Conservation (phyloP, 2,888 invertebrate species). For the Ophion costatus region DNA sequence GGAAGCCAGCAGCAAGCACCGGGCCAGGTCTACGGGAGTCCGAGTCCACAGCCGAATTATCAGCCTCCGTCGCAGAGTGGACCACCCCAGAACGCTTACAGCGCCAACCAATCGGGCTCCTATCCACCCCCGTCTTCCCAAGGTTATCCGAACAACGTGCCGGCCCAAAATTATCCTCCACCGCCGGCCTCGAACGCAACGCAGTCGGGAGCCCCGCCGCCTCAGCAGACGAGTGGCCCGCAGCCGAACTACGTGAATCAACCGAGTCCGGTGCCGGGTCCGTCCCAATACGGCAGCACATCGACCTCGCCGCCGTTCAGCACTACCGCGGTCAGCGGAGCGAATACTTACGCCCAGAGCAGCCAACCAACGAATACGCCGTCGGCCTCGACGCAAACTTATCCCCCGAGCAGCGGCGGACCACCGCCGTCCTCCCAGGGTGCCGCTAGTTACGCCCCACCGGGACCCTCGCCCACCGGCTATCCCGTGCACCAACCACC, state of each 20-base stretch:
- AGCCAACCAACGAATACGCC: slow-evolving; percentile 82
- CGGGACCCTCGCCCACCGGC: slow-evolving; percentile 87
- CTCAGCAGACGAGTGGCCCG: slow-evolving; percentile 84
- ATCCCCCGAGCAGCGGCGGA: slow-evolving; percentile 85
- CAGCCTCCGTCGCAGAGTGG: slow-evolving; percentile 75
- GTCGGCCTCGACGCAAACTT: slow-evolving; percentile 85
- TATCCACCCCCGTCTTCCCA: slow-evolving; percentile 85
- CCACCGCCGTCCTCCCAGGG: slow-evolving; percentile 82
- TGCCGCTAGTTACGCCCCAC: slow-evolving; percentile 83
- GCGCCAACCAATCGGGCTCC: slow-evolving; percentile 80
- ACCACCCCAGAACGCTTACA: slow-evolving; percentile 80
- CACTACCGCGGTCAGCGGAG: slow-evolving; percentile 77
- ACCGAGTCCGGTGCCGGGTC: slow-evolving; percentile 85
- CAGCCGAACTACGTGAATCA: slow-evolving; percentile 85
- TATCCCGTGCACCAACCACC: slow-evolving; percentile 84
- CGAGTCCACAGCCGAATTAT: slow-evolving; percentile 82
- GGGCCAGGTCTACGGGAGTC: slow-evolving; percentile 82
- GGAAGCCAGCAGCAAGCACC: slow-evolving; percentile 80
- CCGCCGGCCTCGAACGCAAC: slow-evolving; percentile 83
- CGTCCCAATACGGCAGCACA: slow-evolving; percentile 80
- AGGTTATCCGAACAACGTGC: slow-evolving; percentile 83
- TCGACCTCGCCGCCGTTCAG: slow-evolving; percentile 83
- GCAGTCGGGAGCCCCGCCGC: slow-evolving; percentile 77
- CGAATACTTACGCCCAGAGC: slow-evolving; percentile 82
- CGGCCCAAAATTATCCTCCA: slow-evolving; percentile 83